phyloP scores from a whole-genome alignment of 92 coral and sea anemone species.

The Hydrozoanthus gracilis region DNA sequence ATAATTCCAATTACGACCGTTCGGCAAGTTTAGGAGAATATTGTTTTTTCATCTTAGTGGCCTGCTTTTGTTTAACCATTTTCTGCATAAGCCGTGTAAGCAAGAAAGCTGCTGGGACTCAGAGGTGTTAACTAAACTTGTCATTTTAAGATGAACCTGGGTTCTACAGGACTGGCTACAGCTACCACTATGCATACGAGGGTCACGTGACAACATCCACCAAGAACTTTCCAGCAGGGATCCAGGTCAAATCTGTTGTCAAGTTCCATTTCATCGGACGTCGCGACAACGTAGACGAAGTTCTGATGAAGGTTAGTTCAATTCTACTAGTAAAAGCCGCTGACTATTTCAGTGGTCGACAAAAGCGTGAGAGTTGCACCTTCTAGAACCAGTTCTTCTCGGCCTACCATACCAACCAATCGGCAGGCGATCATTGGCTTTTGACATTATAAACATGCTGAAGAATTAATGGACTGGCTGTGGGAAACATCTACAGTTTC shows the following conservation, averaged over 20 bases:
- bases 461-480: too few relatives aligned
- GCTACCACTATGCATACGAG: background rate
- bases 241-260: background rate
- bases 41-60: too few relatives aligned
- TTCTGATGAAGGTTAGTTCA: constrained; percentile 24
- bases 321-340: background rate
- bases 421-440: too few relatives aligned
- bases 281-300: background rate
- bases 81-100: too few relatives aligned
- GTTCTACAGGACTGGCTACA: background rate
- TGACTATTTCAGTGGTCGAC: background rate
- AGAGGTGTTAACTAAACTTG: background rate
- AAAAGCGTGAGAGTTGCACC: background rate
- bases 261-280: background rate
- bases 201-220: constrained; percentile 16
- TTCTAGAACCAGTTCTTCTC: too few relatives aligned
- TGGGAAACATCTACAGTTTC: too few relatives aligned
- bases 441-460: too few relatives aligned
- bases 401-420: too few relatives aligned
- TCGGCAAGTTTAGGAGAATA: too few relatives aligned
- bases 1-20: too few relatives aligned
- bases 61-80: too few relatives aligned
- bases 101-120: too few relatives aligned
- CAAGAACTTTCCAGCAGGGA: background rate
- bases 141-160: background rate